These are phyloP conservation scores for Sakesphorus luctuosus DNA, from an alignment of 2,113 vertebrate genomes.

Conservation along the genomic window DNA sequence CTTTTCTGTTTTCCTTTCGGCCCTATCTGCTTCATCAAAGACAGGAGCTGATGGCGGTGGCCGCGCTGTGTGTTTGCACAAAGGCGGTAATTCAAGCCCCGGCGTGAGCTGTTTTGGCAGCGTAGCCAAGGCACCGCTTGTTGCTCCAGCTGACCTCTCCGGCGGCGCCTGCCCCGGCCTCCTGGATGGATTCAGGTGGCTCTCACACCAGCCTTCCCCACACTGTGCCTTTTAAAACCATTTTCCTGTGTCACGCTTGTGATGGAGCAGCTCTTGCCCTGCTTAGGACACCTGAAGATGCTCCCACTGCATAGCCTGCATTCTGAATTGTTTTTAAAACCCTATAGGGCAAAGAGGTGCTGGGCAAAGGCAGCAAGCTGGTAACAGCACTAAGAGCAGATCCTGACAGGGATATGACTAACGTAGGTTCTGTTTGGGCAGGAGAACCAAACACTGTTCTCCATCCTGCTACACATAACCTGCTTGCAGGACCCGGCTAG, in stretches of 20 bases:
- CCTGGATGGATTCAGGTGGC: neutral
- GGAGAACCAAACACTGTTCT: neutral
- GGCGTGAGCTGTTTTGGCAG: constrained; percentile 43
- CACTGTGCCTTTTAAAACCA: fast-evolving
- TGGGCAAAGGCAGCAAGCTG: neutral
- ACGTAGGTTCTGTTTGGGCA: neutral
- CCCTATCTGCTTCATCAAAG: constrained; percentile 38
- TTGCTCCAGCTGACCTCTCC: constrained; percentile 40
- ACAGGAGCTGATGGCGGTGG: neutral
- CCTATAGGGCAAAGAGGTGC: neutral
- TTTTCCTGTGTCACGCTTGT: neutral
- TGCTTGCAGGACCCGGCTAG: fast-evolving
- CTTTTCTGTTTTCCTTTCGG: neutral
- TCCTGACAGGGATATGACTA: neutral
- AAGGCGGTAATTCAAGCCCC: constrained; percentile 38
- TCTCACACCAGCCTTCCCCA: neutral
- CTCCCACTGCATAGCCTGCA: fast-evolving
- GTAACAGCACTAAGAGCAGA: neutral
- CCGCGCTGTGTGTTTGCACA: constrained; percentile 19
- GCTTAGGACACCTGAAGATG: neutral
- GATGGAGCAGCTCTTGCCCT: neutral
- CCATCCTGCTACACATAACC: neutral
- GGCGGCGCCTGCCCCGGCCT: neutral
- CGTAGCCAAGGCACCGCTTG: constrained; percentile 15
- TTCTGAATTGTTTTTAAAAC: neutral